Conservation (phyloP, 2,888 invertebrate genomes). For the Drosophila histrio region DNA sequence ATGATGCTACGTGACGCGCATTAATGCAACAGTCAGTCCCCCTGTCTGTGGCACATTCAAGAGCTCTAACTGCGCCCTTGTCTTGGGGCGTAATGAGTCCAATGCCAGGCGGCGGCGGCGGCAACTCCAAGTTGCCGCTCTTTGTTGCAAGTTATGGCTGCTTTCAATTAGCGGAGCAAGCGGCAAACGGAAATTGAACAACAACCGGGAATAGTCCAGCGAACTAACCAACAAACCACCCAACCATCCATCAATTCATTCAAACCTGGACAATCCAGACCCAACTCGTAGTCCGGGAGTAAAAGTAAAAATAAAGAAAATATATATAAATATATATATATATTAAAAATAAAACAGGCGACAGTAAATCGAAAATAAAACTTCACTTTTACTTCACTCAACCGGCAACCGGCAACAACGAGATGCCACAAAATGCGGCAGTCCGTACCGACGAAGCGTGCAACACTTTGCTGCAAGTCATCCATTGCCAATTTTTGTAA, state of each 20-base stretch:
- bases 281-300: background rate
- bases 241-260: background rate
- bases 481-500: conserved; percentile 36
- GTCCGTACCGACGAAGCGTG: background rate
- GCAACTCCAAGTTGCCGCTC: conserved; percentile 14
- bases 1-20: conserved; percentile 66
- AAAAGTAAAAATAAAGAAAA: background rate
- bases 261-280: background rate
- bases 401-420: background rate
- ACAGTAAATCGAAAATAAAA: conserved; percentile 45
- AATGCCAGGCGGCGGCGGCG: conserved; percentile 56
- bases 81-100: conserved; percentile 54
- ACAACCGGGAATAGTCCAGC: background rate
- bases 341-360: background rate
- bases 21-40: conserved; percentile 47
- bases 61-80: conserved; percentile 38
- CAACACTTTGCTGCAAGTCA: conserved; percentile 31
- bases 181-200: conserved; percentile 18
- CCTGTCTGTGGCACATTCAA: conserved; percentile 3
- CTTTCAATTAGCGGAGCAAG: conserved; percentile 33
- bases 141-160: conserved; percentile 37
- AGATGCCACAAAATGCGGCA: conserved; percentile 17
- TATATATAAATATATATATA: too few species aligned
- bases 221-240: background rate
- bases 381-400: conserved; percentile 56